Base-by-base conservation (phyloP, 1,140 invertebrate species). In the Euschistus heros region DNA sequence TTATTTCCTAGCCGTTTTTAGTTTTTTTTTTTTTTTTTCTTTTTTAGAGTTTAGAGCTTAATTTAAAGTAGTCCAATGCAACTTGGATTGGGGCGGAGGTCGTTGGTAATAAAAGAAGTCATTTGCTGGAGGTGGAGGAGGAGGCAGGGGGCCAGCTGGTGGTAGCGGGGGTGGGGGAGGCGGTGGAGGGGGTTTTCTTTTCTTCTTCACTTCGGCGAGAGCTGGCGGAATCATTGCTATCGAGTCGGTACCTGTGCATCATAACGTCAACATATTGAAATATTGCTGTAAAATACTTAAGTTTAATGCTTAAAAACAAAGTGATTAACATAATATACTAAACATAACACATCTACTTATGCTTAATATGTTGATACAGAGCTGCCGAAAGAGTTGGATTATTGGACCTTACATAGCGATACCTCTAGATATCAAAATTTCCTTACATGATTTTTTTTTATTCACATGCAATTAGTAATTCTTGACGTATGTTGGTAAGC, bases 181-280 rank as follows among this genome's bases (percentile, higher is more conserved):
- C 6, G 59, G 59, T 33, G 54, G 54, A 27, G 54, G 59, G 0
- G 59, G 59, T n/a, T 44, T 44, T 30, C 30, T 44, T n/a, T 61
- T 44, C 59, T 57, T 57, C 59, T 61, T 33, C 10, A 42, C 17
- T 17, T 61, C 59, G 22, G 4, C 17, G 5, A 42, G 22, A 3
- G 59, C 0, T 6, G 59, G 59, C 7, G 20, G 20, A 14, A 59
- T 26, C 50, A 54, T 26, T 13, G 50, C 3, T 26, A 54, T 26
- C 50, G 24, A 7, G 7, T 54, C 50, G 18, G 7, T 6, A 10
- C 33, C 33, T 37, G 10, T n/a, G n/a, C 42, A 10, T 44, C 42
- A 44, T 17, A 10, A 44, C 42, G 8, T 44, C 7, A 7, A 44
- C 15, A n/a, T 47, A 47, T 18, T n/a, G 2, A 50, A 50, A 20